phyloP scores from a whole-genome alignment of 2,888 invertebrate genomes.

The Melieria picta region DNA sequence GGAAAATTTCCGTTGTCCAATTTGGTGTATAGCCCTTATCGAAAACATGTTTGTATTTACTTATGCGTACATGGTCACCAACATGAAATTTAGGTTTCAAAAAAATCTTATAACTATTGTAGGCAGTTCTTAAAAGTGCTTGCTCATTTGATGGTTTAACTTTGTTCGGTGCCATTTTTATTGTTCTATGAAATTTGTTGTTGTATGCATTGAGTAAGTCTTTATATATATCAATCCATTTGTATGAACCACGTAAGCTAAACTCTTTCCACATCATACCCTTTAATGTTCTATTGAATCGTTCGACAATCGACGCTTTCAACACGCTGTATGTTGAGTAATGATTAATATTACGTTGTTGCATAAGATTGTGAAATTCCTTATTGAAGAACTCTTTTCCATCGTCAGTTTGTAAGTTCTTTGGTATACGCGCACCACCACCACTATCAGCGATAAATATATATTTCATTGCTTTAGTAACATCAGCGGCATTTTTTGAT shows the following conservation, averaged over 20 bases:
- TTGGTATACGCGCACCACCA: too few relatives aligned
- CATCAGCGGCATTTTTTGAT: too few relatives aligned
- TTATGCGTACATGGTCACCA: conserved; percentile 31
- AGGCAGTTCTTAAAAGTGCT: conserved; percentile 10
- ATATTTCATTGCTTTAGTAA: conserved; percentile 25
- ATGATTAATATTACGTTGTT: conserved; percentile 39
- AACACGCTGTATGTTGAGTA: conserved; percentile 40
- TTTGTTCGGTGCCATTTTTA: conserved; percentile 26
- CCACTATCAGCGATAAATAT: conserved; percentile 23
- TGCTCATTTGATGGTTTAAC: conserved; percentile 16
- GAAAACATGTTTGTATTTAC: conserved; percentile 34
- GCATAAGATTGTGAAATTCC: conserved; percentile 6
- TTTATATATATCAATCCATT: conserved; percentile 46
- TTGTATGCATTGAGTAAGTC: conserved; percentile 44
- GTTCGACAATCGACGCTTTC: background rate
- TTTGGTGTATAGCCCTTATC: conserved; percentile 46
- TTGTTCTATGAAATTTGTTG: conserved; percentile 28
- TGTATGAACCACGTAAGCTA: conserved; percentile 40
- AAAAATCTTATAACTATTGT: conserved; percentile 6
- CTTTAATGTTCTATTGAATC: too few relatives aligned
- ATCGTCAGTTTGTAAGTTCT: background rate
- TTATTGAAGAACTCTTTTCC: conserved; percentile 29
- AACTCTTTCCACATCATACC: conserved; percentile 46
- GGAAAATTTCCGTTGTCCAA: conserved; percentile 49
- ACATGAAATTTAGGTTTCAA: conserved; percentile 25